Evolutionary conservation across 2,888 invertebrate genomes (phyloP).

Genomic region (Idaea dimidiata): DNA sequence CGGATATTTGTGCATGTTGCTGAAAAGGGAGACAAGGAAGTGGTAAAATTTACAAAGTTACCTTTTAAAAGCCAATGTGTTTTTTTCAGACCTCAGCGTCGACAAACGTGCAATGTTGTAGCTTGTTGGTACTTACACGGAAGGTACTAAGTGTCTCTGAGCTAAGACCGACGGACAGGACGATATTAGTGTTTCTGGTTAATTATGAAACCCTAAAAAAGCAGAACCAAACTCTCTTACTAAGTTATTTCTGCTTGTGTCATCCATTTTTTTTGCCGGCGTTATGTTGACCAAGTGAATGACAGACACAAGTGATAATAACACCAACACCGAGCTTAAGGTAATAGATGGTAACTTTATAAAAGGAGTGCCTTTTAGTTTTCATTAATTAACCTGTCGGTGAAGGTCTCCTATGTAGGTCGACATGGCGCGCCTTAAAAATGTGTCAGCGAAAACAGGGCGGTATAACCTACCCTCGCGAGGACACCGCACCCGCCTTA

Average conservation of each 20-base stretch:
- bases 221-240: too few relatives aligned
- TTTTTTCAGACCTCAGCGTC: too few relatives aligned
- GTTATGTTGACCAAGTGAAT: background rate
- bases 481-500: background rate
- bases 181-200: too few relatives aligned
- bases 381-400: slow-evolving; percentile 1
- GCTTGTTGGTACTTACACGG: too few relatives aligned
- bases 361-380: slow-evolving; percentile 1
- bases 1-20: too few relatives aligned
- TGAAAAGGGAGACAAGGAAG: too few relatives aligned
- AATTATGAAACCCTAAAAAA: too few relatives aligned
- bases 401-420: slow-evolving; percentile 2
- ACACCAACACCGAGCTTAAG: background rate
- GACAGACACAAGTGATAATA: background rate
- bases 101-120: too few relatives aligned
- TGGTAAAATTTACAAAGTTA: too few relatives aligned
- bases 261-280: background rate
- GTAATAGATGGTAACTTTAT: background rate
- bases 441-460: slow-evolving; percentile 5
- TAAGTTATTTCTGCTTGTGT: background rate
- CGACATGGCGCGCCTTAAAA: slow-evolving; percentile 3
- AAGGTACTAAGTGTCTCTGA: too few relatives aligned
- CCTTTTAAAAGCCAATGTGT: too few relatives aligned
- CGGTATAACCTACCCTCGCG: background rate
- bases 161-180: too few relatives aligned